Base-by-base conservation (phyloP, 2,888 invertebrate genomes). In the Xanthorhoe spadicearia region DNA sequence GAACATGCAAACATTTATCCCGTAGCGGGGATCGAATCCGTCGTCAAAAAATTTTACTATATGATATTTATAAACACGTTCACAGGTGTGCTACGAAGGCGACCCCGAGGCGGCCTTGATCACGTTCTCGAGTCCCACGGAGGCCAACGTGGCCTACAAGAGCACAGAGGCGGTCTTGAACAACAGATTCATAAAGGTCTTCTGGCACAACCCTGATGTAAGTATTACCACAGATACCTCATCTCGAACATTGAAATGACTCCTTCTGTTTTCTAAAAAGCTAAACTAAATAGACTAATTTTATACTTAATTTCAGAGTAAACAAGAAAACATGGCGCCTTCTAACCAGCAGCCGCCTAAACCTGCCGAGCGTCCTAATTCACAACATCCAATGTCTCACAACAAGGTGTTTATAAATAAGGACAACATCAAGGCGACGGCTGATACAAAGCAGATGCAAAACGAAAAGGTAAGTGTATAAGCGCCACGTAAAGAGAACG, bases 151-250 rank as follows among this genome's bases (percentile, higher is more conserved):
- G 1, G 99, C 99, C 0, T 98, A 98, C 90, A 95, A 98, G 77
- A 98, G 98, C 82, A 98, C 98, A 0, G 99, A 99, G 86, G 99
- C 99, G 0, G 98, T 99, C 4, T 95, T 99, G 59, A 99, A 99
- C 88, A 99, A 99, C 88, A 94, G 99, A 54, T 99, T 99, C 84
- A 99, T 99, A 81, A 98, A 98, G 83, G 97, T 99, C 0, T 99
- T 99, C 92, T 99, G 99, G 99, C 98, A 99, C 84, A 96, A 96
- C 74, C 94, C 92, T 58, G 90, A 84, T 83, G 92, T 91, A 6
- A 77, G 82, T 71, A 35, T 8, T 32, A 4, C 32, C 8, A 28
- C 5, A 28, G n/a, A n/a, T n/a, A n/a, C n/a, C n/a, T n/a, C n/a
- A n/a, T n/a, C n/a, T n/a, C n/a, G n/a, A n/a, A n/a, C n/a, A n/a